These are phyloP conservation scores for Copsychus sechellarum DNA, from an alignment of 2,113 vertebrate species.

Conservation along the genomic window DNA sequence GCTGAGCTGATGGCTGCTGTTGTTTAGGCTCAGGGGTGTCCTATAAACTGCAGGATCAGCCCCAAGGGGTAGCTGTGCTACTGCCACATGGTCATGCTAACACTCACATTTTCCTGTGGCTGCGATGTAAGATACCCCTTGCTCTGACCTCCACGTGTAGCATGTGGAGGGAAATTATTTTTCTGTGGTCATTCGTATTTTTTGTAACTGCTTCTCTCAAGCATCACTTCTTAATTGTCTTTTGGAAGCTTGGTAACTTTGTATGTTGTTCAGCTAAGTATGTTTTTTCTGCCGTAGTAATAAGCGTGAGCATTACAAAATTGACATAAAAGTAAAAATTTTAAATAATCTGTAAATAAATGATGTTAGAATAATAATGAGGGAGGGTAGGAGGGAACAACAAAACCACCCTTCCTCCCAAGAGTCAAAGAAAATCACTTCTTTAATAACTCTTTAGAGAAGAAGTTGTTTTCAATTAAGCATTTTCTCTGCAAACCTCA, in stretches of 20 bases:
- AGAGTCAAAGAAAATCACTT: background rate
- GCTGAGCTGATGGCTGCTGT: background rate
- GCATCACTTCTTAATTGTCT: background rate
- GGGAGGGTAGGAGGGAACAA: fast-evolving
- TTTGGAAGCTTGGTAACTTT: background rate
- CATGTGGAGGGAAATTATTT: background rate
- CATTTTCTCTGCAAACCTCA: background rate
- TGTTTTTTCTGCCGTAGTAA: background rate
- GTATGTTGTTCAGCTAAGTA: background rate
- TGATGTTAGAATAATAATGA: background rate
- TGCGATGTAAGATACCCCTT: background rate
- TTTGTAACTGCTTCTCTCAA: background rate
- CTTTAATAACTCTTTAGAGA: background rate
- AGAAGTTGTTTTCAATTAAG: background rate
- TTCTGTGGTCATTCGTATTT: background rate
- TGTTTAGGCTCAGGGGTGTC: background rate
- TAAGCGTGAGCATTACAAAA: background rate
- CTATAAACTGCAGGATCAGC: background rate
- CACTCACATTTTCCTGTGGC: background rate
- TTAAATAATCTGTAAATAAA: background rate
- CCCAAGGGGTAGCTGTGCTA: background rate
- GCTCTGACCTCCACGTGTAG: background rate
- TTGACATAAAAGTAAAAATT: background rate
- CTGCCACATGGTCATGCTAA: fast-evolving
- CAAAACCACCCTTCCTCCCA: background rate